Evolutionary conservation across 2,113 vertebrate genomes (phyloP).

Genomic region (Numenius arquata): DNA sequence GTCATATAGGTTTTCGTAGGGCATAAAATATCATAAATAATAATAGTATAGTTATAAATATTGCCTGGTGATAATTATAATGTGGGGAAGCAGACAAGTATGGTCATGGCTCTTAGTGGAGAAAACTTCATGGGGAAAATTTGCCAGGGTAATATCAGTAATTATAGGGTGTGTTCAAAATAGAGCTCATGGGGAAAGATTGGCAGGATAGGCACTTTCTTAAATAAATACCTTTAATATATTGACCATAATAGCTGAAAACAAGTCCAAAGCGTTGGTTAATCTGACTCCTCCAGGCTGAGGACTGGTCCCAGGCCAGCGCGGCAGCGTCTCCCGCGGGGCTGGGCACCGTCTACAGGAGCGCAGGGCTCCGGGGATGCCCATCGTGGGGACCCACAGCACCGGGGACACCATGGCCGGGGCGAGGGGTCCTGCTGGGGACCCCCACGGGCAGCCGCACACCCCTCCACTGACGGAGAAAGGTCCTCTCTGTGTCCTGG

Average conservation of each 20-base stretch:
- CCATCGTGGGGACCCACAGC: no score
- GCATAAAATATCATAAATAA: slow-evolving; percentile 51
- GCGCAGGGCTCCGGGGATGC: fast-evolving
- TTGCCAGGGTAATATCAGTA: slow-evolving; percentile 61
- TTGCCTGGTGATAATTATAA: slow-evolving; percentile 59
- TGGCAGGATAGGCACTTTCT: slow-evolving; percentile 64
- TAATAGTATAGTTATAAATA: slow-evolving; percentile 58
- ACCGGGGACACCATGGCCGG: background rate
- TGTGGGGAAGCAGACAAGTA: slow-evolving; percentile 54
- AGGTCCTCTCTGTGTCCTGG: fast-evolving
- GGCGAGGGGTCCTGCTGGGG: background rate
- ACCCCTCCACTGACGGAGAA: background rate
- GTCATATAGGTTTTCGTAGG: slow-evolving; percentile 16
- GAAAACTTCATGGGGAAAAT: slow-evolving; percentile 42
- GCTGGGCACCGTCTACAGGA: background rate
- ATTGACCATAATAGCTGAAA: slow-evolving; percentile 39
- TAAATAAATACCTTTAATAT: slow-evolving; percentile 55
- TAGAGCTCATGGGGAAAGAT: slow-evolving; percentile 57
- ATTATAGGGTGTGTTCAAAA: slow-evolving; percentile 61
- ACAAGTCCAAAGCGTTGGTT: slow-evolving; percentile 12
- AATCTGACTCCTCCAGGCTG: background rate
- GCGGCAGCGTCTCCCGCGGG: fast-evolving
- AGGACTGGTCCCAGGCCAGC: background rate
- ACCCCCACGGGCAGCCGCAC: fast-evolving
- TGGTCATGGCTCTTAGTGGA: slow-evolving; percentile 41